Base-by-base conservation (phyloP, 2,113 vertebrate genomes). In the Corvus hawaiiensis region DNA sequence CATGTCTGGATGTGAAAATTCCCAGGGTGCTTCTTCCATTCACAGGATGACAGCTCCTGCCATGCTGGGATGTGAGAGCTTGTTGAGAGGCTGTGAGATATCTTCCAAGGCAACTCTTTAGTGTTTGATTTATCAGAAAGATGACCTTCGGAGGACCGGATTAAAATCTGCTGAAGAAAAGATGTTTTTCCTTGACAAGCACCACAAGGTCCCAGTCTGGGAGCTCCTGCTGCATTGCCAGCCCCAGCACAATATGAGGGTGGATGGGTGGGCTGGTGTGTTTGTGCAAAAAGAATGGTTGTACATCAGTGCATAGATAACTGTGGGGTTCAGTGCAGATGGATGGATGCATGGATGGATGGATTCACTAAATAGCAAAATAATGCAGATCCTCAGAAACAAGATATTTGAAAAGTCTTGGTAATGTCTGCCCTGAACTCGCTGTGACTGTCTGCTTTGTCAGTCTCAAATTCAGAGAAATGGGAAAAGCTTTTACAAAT, bases 101-200 rank as follows among this genome's bases (percentile, higher is more conserved):
- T 33, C 58, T 73, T 77, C 84, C 91, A 83, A 77, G 43, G 41
- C 81, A 94, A 80, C 6, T 10, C 33, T 80, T 85, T 32, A 82
- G 61, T 64, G 55, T 78, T 79, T 71, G 44, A 84, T 95, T 96
- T 93, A 78, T 95, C 86, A 92, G 85, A 91, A 77, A 80, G 54
- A 79, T 46, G 14, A 75, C 87, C 86, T 91, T 89, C 86, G 76
- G 51, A 96, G 79, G 21, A 94, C 13, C 56, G 35, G 4, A 48
- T 37, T 43, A 87, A 95, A 87, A 87, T 85, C 62, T 90, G 19
- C 62, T 89, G 48, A 63, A 13, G 8, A 78, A 95, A 71, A 93
- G 20, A 54, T 91, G 37, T 43, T 55, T 96, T 94, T 94, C 83
- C 69, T 85, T 79, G 55, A 87, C 49, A 88, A 88, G 54, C 8